Evolutionary conservation across 2,113 vertebrate genomes (phyloP), one percentile per base, ranked within the genome.

Genomic region (Ramphastos sulfuratus): DNA sequence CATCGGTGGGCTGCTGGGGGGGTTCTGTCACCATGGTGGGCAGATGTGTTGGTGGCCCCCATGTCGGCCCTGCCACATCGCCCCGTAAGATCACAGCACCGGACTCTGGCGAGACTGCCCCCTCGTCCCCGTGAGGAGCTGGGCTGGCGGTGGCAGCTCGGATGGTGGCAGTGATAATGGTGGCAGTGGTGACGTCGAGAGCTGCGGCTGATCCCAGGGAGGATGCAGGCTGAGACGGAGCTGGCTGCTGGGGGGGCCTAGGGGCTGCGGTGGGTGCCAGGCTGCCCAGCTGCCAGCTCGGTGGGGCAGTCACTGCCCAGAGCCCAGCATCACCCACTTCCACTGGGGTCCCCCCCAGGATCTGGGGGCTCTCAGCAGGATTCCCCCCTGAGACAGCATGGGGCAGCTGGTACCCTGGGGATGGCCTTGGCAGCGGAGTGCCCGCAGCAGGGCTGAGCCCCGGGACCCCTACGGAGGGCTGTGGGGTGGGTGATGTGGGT

Each of bases 401-500:
- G 48, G 52, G 61, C 46, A 61, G 79, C 14, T 2, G 1, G 12
- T 8, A 15, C 19, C 46, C 44, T 7, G 20, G 63, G 20, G 58
- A 69, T 0, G 5, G 17, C 6, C 16, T 30, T 74, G 46, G 60
- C 0, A 1, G 3, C 7, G 50, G 21, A 16, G 48, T 54, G 24
- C 44, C 50, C 5, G 1, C 12, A 37, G 82, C 2, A 8, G 28
- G 66, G 18, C 61, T 0, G 0, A 89, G 46, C 7, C 35, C 70
- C 12, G 3, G 65, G 35, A 66, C 8, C 52, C 30, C 61, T 1
- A 2, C 30, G 30, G 70, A 35, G 10, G 30, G 39, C 33, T 60
- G 63, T 0, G 1, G 60, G 52, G 64, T 33, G 0, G 1, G 25
- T 2, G 59, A 63, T 0, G 1, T 20, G 66, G 78, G 27, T 6